Evolutionary conservation across 2,797 vertebrate species (phyloP), one percentile per base, ranked within the genome.

Genomic region (Mus spretus): DNA sequence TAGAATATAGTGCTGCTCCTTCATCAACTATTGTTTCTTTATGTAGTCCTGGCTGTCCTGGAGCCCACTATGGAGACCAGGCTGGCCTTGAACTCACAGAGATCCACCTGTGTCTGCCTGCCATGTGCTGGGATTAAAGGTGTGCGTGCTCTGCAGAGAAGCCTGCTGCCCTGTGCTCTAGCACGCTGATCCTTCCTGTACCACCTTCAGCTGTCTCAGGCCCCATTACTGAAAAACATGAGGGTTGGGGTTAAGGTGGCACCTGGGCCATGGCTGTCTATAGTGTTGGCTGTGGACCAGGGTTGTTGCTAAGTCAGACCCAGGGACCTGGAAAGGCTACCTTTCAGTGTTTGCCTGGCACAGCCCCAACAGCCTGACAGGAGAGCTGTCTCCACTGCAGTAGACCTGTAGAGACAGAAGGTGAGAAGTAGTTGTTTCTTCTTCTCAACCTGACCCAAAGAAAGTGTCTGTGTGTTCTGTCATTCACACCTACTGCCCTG

Each of bases 251-350:
- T 53, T 55, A 22, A 53, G 50, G 37, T 3, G 24, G 53, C 63
- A 80, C 2, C n/a, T 12, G 40, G 55, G 53, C 57, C 24, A 8
- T 5, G 61, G 24, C 11, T 24, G 37, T 31, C 81, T 31, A 8
- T 40, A 83, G 37, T 44, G 81, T 20, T 83, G 81, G 37, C 57
- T 63, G 37, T 83, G 57, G 57, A 83, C 24, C 80, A 40, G 24
- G 24, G 40, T 28, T 44, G 37, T 40, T 63, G 81, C 8, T 12
- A 77, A 22, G 22, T 97, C 96, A 96, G 95, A 98, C 95, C 86
- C 59, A 94, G 85, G 84, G 99, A 99, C 99, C 99, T 99, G 98
- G 92, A 98, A 96, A 34, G 97, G 97, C 90, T 57, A 97, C 93
- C 98, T 97, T 0, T 97, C 44, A 67, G 98, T 80, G 19, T 98